Base-by-base conservation (phyloP, 2,888 invertebrate genomes). In the Ormyrus thymus region DNA sequence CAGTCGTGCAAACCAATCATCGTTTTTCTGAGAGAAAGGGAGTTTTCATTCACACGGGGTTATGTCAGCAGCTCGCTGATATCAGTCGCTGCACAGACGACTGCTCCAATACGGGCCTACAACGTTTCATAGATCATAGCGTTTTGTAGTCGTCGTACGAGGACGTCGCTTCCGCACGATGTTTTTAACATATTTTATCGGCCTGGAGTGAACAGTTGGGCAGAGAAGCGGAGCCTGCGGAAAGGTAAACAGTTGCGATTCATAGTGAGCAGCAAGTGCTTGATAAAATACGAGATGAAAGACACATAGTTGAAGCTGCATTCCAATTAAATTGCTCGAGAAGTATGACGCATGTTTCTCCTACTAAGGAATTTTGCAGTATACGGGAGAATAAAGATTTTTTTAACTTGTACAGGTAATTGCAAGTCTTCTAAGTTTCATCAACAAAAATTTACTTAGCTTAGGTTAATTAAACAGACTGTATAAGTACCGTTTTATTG, bases 291-390 rank as follows among this genome's bases (percentile, higher is more conserved):
- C 51, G 50, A 80, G 58, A 78, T 75, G 78, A 78, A 71, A 78
- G 65, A 59, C 48, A 48, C 68, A 69, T 78, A 71, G 71, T 78
- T 68, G 75, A 75, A 62, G 70, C 76, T 71, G 77, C 81, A 79
- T 81, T 81, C 81, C 81, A 62, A 77, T 77, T 68, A 74, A 75
- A 79, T 81, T 81, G 61, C 75, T 71, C 53, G 65, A 43, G 61
- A 58, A 77, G 76, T 68, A 81, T 81, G 81, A 79, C 79, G 79
- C 79, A 79, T 77, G 68, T 68, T 13, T 79, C 62, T 51, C 46
- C 65, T 13, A 15, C 15, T 50, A 59, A 75, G 71, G 61, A 75
- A 75, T 29, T 48, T 45, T 15, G 46, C 59, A 71, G 56, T 48
- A 61, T 58, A 7, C 15, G 48, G 43, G 51, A 61, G 10, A 72